Percentiles rank a stretch among this genome's conserved stretches.
These are phyloP conservation scores for Callosobruchus maculatus DNA, from an alignment of 2,888 invertebrate genomes.

Conservation along the genomic window DNA sequence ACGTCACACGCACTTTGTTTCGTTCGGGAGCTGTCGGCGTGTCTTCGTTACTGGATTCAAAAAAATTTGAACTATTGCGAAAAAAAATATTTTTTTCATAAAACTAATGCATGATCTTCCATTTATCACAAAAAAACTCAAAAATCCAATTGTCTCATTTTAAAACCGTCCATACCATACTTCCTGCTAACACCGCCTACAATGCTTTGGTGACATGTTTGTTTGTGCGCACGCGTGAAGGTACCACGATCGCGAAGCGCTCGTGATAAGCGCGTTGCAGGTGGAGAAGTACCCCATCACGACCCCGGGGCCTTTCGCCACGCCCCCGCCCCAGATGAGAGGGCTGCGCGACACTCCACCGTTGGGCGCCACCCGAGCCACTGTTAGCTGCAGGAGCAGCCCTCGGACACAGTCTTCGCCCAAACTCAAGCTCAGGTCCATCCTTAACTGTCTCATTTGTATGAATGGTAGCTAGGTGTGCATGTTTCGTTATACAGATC, in stretches of 20 bases:
- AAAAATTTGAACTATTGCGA: no score
- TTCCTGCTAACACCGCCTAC: neutral
- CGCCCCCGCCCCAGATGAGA: constrained; percentile 62
- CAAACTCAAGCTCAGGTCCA: constrained; percentile 88
- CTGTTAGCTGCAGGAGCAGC: constrained; percentile 55
- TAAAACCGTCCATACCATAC: neutral
- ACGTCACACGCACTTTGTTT: no score
- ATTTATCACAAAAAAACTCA: no score
- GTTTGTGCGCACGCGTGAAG: constrained; percentile 47
- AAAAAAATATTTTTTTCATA: no score
- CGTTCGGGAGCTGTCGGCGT: no score
- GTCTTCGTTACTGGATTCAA: no score
- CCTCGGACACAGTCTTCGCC: constrained; percentile 76
- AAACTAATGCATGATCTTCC: no score
- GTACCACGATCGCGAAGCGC: constrained; percentile 89
- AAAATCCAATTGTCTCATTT: no score
- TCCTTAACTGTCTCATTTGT: constrained; percentile 17
- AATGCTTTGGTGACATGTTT: neutral
- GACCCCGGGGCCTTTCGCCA: constrained; percentile 78
- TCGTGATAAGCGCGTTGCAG: constrained; percentile 89
- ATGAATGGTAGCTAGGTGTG: neutral
- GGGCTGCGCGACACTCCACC: constrained; percentile 66
- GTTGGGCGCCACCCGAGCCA: constrained; percentile 59
- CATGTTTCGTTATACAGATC: neutral
- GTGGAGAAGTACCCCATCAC: constrained; percentile 89